Evolutionary conservation across 2,797 vertebrate genomes (phyloP).

Genomic region (Bradypus variegatus): DNA sequence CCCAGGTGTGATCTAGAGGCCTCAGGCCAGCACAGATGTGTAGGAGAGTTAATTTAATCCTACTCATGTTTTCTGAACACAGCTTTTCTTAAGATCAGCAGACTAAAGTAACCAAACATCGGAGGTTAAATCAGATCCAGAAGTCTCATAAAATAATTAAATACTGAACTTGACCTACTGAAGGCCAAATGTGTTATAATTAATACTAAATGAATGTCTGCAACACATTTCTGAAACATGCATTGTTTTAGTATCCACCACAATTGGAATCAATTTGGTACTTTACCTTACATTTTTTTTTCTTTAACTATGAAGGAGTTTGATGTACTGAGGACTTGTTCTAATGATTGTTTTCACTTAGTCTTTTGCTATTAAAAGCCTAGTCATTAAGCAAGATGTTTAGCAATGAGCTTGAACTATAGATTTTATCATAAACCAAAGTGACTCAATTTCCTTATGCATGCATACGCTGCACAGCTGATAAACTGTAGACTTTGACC

Average conservation of each 20-base stretch:
- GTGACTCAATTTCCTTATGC: slow-evolving; percentile 16
- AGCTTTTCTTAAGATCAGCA: slow-evolving; percentile 37
- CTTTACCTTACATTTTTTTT: slow-evolving; percentile 26
- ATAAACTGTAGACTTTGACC: slow-evolving; percentile 40
- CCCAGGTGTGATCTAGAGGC: neutral
- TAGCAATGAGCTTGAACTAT: slow-evolving; percentile 21
- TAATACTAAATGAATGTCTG: slow-evolving; percentile 32
- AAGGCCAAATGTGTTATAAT: slow-evolving; percentile 40
- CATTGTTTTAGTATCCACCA: slow-evolving; percentile 12
- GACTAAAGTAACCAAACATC: slow-evolving; percentile 45
- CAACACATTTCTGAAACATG: slow-evolving; percentile 11
- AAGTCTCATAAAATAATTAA: slow-evolving; percentile 44
- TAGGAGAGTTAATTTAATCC: slow-evolving; percentile 28
- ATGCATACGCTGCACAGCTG: neutral
- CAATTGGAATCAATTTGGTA: slow-evolving; percentile 43
- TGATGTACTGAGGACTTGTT: slow-evolving; percentile 23
- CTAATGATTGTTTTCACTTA: slow-evolving; percentile 41
- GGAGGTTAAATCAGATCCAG: slow-evolving; percentile 34
- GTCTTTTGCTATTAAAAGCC: slow-evolving; percentile 46
- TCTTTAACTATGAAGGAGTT: slow-evolving; percentile 25
- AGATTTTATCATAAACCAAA: slow-evolving; percentile 34
- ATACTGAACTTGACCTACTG: neutral
- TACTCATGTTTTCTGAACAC: neutral
- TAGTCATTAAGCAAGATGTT: slow-evolving; percentile 53
- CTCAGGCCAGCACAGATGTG: neutral